A percentile compares a stretch with the other conserved stretches of the same genome.
These are phyloP conservation scores for Fragum whitleyi DNA, from an alignment of 2,888 invertebrate species.

Conservation along the genomic window DNA sequence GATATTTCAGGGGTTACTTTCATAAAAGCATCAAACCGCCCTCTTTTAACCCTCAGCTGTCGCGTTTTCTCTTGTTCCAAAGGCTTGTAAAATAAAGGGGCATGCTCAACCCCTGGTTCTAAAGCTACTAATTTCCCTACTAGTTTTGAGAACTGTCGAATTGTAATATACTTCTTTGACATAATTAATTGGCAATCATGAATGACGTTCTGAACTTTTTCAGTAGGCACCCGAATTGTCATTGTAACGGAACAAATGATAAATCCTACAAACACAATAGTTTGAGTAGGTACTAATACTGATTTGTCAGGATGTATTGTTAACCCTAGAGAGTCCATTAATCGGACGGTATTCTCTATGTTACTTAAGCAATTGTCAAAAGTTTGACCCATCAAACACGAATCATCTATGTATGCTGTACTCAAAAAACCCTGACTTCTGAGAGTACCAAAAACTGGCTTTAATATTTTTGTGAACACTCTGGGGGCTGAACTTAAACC, in stretches of 20 bases:
- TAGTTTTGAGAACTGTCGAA: slow-evolving; percentile 42
- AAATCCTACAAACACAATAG: slow-evolving; percentile 50
- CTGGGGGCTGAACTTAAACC: slow-evolving; percentile 37
- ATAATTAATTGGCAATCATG: background rate
- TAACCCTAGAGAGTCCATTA: slow-evolving; percentile 55
- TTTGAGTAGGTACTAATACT: slow-evolving; percentile 41
- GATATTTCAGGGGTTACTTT: background rate
- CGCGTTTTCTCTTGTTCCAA: background rate
- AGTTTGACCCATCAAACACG: slow-evolving; percentile 30
- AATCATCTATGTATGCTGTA: slow-evolving; percentile 56
- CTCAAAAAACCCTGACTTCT: background rate
- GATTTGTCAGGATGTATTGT: slow-evolving; percentile 59
- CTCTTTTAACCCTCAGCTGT: slow-evolving; percentile 20
- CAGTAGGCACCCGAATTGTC: background rate
- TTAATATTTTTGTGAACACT: slow-evolving; percentile 51
- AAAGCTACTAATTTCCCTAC: slow-evolving; percentile 53
- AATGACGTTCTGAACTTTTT: background rate
- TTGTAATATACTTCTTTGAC: slow-evolving; percentile 25
- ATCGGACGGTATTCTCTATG: slow-evolving; percentile 14
- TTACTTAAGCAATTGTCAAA: background rate
- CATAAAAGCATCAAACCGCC: slow-evolving; percentile 45
- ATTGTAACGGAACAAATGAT: slow-evolving; percentile 27
- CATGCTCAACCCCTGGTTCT: slow-evolving; percentile 55
- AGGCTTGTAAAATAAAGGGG: slow-evolving; percentile 31
- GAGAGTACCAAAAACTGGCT: slow-evolving; percentile 41